A percentile compares a stretch with the other conserved stretches of the same genome.
phyloP scores from a whole-genome alignment of 2,113 vertebrate species.

The Oncorhynchus mykiss region DNA sequence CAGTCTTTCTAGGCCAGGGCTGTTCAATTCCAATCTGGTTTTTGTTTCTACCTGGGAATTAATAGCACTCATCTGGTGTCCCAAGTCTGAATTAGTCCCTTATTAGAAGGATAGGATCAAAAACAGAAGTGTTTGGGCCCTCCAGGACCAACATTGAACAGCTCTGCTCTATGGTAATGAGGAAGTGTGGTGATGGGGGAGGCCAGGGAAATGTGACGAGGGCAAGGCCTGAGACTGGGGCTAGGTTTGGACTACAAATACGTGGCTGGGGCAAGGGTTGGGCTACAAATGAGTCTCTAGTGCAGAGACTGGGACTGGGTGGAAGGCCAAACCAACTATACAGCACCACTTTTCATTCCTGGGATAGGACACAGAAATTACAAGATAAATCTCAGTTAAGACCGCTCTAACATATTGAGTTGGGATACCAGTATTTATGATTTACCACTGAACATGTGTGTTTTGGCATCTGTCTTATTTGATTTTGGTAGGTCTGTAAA shows the following conservation, averaged over 20 bases:
- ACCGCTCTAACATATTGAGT: neutral
- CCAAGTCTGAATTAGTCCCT: no score
- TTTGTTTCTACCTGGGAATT: no score
- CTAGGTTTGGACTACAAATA: no score
- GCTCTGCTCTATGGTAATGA: neutral
- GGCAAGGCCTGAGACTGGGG: no score
- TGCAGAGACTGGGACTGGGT: constrained; percentile 24
- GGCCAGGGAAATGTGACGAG: neutral
- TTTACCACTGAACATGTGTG: constrained; percentile 43
- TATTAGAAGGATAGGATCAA: neutral
- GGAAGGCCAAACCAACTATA: constrained; percentile 24
- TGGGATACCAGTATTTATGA: no score
- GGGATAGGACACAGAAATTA: constrained; percentile 60
- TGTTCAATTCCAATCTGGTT: no score
- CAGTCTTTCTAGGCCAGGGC: neutral
- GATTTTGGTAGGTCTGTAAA: constrained; percentile 43
- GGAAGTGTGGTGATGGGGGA: no score
- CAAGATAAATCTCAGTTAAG: neutral
- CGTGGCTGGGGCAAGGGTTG: no score
- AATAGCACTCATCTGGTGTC: no score
- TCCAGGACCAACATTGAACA: no score
- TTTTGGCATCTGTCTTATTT: constrained; percentile 58
- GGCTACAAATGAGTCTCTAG: no score
- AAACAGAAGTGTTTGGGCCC: no score
- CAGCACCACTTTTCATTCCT: constrained; percentile 46